Percentiles rank a stretch among this genome's conserved stretches.
Conservation (phyloP, 1,140 invertebrate species). For the Sarcophaga bullata region DNA sequence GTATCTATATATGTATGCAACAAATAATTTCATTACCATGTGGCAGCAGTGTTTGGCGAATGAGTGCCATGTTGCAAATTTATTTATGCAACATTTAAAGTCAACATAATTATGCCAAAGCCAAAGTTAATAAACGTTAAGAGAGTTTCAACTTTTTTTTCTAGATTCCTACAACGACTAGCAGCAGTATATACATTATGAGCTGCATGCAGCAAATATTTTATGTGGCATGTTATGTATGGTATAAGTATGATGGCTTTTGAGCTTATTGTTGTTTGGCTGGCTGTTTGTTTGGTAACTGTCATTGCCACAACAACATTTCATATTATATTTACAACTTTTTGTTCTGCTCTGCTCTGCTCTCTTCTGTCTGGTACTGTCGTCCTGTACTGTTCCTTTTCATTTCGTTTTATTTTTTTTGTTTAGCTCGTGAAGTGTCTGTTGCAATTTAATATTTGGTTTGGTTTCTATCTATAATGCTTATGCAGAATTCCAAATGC, state of each 20-base stretch:
- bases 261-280: too few species aligned
- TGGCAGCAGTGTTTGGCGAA: background rate
- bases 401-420: background rate
- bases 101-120: conserved; percentile 57
- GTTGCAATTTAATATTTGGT: background rate
- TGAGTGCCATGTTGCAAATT: conserved; percentile 48
- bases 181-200: too few species aligned
- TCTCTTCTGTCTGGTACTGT: too few species aligned
- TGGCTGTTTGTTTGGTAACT: background rate
- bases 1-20: background rate
- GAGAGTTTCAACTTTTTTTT: background rate
- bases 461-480: background rate
- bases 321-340: conserved; percentile 13
- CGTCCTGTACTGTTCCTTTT: background rate
- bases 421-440: background rate
- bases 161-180: too few species aligned
- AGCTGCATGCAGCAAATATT: too few species aligned
- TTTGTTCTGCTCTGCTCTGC: too few species aligned
- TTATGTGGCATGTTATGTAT: too few species aligned
- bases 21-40: background rate
- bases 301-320: conserved; percentile 12
- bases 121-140: conserved; percentile 24
- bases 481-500: background rate
- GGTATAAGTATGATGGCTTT: background rate
- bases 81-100: conserved; percentile 63